phyloP scores from a whole-genome alignment of 2,797 vertebrate genomes.

The Trachurus trachurus region DNA sequence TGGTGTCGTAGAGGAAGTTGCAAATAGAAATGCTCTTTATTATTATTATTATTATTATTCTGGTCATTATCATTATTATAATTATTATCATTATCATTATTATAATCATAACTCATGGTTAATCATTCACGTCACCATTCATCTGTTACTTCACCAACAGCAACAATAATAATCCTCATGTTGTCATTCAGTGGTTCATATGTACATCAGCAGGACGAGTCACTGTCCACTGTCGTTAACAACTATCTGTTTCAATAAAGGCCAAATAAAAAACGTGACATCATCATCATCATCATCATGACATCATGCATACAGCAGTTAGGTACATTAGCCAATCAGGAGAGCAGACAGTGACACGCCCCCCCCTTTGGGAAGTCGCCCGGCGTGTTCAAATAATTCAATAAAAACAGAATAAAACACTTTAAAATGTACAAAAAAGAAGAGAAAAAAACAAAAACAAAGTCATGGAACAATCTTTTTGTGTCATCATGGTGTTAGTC shows the following conservation, averaged over 20 bases:
- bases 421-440: slow-evolving; percentile 60
- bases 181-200: too few relatives aligned
- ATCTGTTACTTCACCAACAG: slow-evolving; percentile 62
- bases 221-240: not conserved
- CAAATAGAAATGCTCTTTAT: too few relatives aligned
- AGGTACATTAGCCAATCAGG: not conserved
- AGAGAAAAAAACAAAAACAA: slow-evolving; percentile 13
- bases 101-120: slow-evolving; percentile 48
- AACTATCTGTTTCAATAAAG: slow-evolving; percentile 1
- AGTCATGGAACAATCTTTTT: slow-evolving; percentile 59
- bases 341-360: not conserved
- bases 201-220: not conserved
- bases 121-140: slow-evolving; percentile 66
- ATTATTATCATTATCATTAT: too few relatives aligned
- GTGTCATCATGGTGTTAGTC: slow-evolving; percentile 66
- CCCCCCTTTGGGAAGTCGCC: slow-evolving; percentile 13
- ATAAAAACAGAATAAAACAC: slow-evolving; percentile 45
- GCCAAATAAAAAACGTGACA: slow-evolving; percentile 41
- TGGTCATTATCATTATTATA: too few relatives aligned
- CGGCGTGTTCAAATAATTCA: slow-evolving; percentile 23
- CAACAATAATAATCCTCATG: not conserved
- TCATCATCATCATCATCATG: slow-evolving; percentile 36
- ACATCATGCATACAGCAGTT: slow-evolving; percentile 17
- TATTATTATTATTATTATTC: too few relatives aligned
- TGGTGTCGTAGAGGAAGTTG: too few relatives aligned